Percentiles rank a stretch among this genome's conserved stretches.
These are phyloP conservation scores for Acrossocheilus fasciatus DNA, from an alignment of 2,797 vertebrate genomes.

Conservation along the genomic window DNA sequence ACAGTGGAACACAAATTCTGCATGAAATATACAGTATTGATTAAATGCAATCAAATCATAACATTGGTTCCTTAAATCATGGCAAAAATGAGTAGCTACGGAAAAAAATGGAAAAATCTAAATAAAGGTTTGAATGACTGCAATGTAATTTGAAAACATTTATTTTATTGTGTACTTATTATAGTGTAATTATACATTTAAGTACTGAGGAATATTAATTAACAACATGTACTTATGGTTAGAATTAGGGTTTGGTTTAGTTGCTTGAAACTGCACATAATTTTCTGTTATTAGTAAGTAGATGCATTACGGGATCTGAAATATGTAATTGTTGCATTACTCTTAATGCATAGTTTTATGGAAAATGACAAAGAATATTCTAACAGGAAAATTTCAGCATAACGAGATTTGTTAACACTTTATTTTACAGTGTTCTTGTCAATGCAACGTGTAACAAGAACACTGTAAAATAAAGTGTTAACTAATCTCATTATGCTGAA, in stretches of 20 bases:
- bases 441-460: not conserved
- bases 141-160: not conserved
- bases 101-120: too few relatives aligned
- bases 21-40: not conserved
- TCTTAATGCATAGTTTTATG: not conserved
- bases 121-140: too few relatives aligned
- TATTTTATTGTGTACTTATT: not conserved
- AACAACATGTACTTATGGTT: not conserved
- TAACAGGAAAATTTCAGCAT: not conserved
- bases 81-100: not conserved
- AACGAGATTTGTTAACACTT: not conserved
- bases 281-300: not conserved
- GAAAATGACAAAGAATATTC: not conserved
- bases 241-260: not conserved
- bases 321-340: not conserved
- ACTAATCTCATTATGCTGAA: not conserved
- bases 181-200: not conserved
- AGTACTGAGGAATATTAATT: not conserved
- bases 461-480: not conserved
- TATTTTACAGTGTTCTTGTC: not conserved
- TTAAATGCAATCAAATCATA: not conserved
- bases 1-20: not conserved
- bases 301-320: not conserved
- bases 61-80: not conserved
- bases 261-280: not conserved